Evolutionary conservation across 2,113 vertebrate genomes (phyloP), one percentile per base, ranked within the genome.

Genomic region (Psilopsiagon aymara): DNA sequence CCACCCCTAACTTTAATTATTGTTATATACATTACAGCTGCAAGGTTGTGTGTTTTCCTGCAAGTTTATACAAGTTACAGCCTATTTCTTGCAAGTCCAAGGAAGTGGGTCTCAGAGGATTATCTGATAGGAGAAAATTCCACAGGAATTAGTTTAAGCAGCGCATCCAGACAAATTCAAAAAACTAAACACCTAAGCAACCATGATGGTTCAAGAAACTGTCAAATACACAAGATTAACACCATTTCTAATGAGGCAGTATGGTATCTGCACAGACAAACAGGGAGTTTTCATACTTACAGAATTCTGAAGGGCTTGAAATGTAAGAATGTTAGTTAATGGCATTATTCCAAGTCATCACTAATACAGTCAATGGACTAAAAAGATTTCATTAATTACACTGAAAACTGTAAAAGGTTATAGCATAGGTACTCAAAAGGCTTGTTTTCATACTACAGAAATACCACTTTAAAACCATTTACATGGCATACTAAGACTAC

Each of bases 31-130:
- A 2, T 84, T 82, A 64, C 13, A 88, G 27, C 47, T 73, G 47
- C 29, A 57, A 13, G 53, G 23, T 8, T 69, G 2, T 47, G 20
- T 70, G 41, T 63, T 87, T 55, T 80, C 15, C 49, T 88, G 29
- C 90, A 57, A 70, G 67, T 74, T 83, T 63, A 24, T 82, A 57
- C 90, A 92, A 92, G 82, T 69, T 86, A 77, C 37, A 77, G 49
- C 41, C 33, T 59, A 69, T 66, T 68, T 85, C 66, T 55, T 93
- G 33, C 16, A 85, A 52, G 33, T 73, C 92, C 35, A 88, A 68
- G 75, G 68, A 95, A 83, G 23, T 33, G 17, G 14, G 13, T 62
- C 41, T 83, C 5, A 1, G 1, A 1, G 63, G 94, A 49, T 55
- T 82, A 87, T 52, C 71, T 90, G 59, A 35, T 49, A 47, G 13